Evolutionary conservation across 2,888 invertebrate genomes (phyloP).

Genomic region (Lissocephala sabroskyi): DNA sequence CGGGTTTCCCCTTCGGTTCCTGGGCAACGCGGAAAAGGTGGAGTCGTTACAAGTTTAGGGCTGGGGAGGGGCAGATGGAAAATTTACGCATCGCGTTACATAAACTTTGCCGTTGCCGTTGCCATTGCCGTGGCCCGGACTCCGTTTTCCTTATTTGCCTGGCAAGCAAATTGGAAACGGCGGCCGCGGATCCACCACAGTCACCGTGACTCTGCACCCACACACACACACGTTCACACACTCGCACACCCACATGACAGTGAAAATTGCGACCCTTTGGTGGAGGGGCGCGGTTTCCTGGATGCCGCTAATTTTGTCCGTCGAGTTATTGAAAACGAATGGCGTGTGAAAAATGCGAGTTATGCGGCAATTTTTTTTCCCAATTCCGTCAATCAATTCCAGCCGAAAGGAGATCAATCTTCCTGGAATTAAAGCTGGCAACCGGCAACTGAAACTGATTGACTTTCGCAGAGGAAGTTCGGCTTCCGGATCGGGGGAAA

Average conservation of each 20-base stretch:
- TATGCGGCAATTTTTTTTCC: slow-evolving; percentile 20
- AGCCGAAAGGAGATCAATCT: too few relatives aligned
- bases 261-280: slow-evolving; percentile 8
- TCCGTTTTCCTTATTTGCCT: too few relatives aligned
- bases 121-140: too few relatives aligned
- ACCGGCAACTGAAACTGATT: too few relatives aligned
- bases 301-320: slow-evolving; percentile 44
- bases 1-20: too few relatives aligned
- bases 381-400: too few relatives aligned
- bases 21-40: slow-evolving; percentile 58
- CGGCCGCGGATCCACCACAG: slow-evolving; percentile 32
- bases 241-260: slow-evolving; percentile 2
- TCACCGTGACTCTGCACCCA: slow-evolving; percentile 50
- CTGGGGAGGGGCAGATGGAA: slow-evolving; percentile 17
- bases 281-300: slow-evolving; percentile 25
- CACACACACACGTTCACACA: neutral
- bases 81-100: slow-evolving; percentile 55
- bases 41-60: slow-evolving; percentile 50
- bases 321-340: slow-evolving; percentile 59
- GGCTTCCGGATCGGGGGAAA: too few relatives aligned
- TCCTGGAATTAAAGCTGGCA: too few relatives aligned
- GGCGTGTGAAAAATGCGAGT: slow-evolving; percentile 58
- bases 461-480: too few relatives aligned
- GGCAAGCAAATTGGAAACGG: too few relatives aligned
- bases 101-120: slow-evolving; percentile 49